Evolutionary conservation across 2,797 vertebrate genomes (phyloP), one percentile per base, ranked within the genome.

Genomic region (Lemur catta): DNA sequence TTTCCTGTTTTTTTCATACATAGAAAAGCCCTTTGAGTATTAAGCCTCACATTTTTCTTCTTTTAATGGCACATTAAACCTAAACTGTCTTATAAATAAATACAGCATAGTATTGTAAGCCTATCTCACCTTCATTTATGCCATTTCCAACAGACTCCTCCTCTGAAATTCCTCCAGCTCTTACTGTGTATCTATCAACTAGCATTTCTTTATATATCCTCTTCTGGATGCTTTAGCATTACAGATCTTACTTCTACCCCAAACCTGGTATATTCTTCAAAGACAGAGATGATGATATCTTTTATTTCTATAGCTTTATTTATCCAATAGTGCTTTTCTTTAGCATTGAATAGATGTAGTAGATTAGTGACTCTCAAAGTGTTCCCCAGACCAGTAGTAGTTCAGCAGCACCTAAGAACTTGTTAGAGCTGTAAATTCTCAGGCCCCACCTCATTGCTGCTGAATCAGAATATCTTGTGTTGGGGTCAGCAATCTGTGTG

Each of bases 1-100:
- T 98, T 99, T 99, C 98, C 98, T 99, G 98, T 99, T 99, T 98
- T 95, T 96, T 98, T 98, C 97, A 30, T 97, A 98, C 91, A 67
- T 94, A 98, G 96, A 97, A 98, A 97, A 97, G 82, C 86, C 96
- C 97, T 97, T 96, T 97, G 95, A 97, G 86, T 98, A 98, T 97
- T 97, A 90, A 96, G 89, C 33, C 52, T 97, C 74, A 88, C 78
- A 41, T 6, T 90, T 95, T 97, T 92, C 67, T 97, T 94, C 75
- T 96, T 97, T 92, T 97, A 89, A 90, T 97, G 96, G 91, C 96
- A 35, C 87, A 75, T 96, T 33, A 84, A 76, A 96, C 35, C 84
- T 95, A 96, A 57, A 89, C 79, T 93, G 79, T 63, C 17, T 93
- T 96, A 38, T 2, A 94, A 97, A 38, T 1, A 94, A 97, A 84